These are phyloP conservation scores for Zelleria hepariella DNA, from an alignment of 2,888 invertebrate species.

Conservation along the genomic window DNA sequence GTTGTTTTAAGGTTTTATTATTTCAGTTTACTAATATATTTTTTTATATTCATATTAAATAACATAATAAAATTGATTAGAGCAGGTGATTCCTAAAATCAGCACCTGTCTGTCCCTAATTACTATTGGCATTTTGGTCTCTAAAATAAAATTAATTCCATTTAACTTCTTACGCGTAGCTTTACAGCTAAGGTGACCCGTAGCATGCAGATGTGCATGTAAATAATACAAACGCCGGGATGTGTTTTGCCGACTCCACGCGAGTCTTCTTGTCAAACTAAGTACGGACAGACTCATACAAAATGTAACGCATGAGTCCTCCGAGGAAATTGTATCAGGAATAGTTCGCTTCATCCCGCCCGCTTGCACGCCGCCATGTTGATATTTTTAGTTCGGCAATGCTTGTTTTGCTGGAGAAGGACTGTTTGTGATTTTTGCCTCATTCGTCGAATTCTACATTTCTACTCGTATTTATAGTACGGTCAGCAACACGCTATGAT, in stretches of 20 bases:
- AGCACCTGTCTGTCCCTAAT: not conserved
- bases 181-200: not conserved
- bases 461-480: too few relatives aligned
- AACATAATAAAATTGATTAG: too few relatives aligned
- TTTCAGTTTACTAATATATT: too few relatives aligned
- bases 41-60: too few relatives aligned
- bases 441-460: not conserved
- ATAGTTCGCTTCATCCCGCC: constrained; percentile 20
- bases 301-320: constrained; percentile 47
- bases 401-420: not conserved
- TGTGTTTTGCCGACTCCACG: not conserved
- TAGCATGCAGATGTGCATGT: not conserved
- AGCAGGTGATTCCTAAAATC: not conserved
- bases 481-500: too few relatives aligned
- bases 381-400: not conserved
- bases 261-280: not conserved
- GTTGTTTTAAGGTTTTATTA: too few relatives aligned
- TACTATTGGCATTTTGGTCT: too few relatives aligned
- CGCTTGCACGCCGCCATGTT: not conserved
- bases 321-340: constrained; percentile 38
- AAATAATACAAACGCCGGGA: not conserved
- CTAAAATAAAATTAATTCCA: too few relatives aligned
- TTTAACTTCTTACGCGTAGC: too few relatives aligned
- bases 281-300: constrained; percentile 44
- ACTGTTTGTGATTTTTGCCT: not conserved